Evolutionary conservation across 2,888 invertebrate genomes (phyloP).

Genomic region (Nysson spinosus): DNA sequence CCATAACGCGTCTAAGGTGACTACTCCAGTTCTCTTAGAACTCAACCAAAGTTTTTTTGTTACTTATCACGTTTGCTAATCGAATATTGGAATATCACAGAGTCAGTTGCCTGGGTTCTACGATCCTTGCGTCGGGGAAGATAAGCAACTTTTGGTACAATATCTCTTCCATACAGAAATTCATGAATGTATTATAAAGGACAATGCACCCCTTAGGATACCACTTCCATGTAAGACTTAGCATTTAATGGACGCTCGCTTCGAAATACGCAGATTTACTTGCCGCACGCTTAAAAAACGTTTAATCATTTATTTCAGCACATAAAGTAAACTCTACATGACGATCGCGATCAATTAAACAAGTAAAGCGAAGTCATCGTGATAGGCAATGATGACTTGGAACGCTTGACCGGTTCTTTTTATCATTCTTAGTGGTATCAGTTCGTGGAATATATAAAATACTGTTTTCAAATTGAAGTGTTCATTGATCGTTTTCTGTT

Average conservation of each 20-base stretch:
- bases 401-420: conserved; percentile 36
- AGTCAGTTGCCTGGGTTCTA: conserved; percentile 97
- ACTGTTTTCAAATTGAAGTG: conserved; percentile 41
- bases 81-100: conserved; percentile 78
- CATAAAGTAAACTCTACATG: conserved; percentile 77
- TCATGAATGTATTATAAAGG: conserved; percentile 89
- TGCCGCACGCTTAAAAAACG: neutral
- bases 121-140: conserved; percentile 96
- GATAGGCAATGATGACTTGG: conserved; percentile 27
- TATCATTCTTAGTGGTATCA: conserved; percentile 44
- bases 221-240: conserved; percentile 84
- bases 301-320: conserved; percentile 65
- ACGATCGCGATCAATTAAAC: conserved; percentile 59
- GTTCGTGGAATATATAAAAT: conserved; percentile 38
- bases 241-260: neutral
- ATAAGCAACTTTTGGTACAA: conserved; percentile 90
- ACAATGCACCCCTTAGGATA: conserved; percentile 88
- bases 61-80: no score
- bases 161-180: conserved; percentile 90
- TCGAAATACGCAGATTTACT: neutral
- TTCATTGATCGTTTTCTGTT: conserved; percentile 50
- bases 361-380: conserved; percentile 38
- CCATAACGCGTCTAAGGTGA: conserved; percentile 92
- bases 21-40: neutral
- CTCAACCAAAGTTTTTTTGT: no score